Conservation (phyloP, 2,113 vertebrate species). For the Xenopus laevis region DNA sequence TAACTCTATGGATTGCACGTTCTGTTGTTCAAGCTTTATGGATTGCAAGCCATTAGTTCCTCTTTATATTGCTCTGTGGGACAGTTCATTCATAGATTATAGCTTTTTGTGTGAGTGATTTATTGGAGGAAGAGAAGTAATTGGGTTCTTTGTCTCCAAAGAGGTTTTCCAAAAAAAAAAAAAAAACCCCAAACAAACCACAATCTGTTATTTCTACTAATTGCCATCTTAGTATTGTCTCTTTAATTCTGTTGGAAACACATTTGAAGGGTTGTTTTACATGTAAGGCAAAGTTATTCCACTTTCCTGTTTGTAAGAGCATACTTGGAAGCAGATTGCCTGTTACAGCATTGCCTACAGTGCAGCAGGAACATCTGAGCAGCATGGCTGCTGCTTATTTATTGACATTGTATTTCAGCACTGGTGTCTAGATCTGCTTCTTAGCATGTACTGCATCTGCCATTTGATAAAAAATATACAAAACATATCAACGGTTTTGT, state of each 20-base stretch:
- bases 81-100: constrained; percentile 2
- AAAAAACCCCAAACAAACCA: no score
- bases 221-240: neutral
- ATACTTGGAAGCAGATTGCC: neutral
- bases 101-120: constrained; percentile 5
- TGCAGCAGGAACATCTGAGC: no score
- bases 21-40: constrained; percentile 3
- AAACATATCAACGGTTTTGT: no score
- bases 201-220: constrained; percentile 2
- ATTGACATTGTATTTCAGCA: no score
- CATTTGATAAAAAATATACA: no score
- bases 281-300: neutral
- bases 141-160: constrained; percentile 5
- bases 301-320: neutral
- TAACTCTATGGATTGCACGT: neutral
- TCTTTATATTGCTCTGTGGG: constrained; percentile 1
- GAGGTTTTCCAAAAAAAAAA: neutral
- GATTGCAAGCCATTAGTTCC: constrained; percentile 5
- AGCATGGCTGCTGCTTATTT: no score
- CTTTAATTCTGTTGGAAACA: constrained; percentile 1
- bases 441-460: no score
- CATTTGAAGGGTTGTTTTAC: neutral
- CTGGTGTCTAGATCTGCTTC: no score
- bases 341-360: no score
- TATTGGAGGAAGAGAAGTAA: neutral